Evolutionary conservation across 2,888 invertebrate genomes (phyloP).

Genomic region (Cosmopolites sordidus): DNA sequence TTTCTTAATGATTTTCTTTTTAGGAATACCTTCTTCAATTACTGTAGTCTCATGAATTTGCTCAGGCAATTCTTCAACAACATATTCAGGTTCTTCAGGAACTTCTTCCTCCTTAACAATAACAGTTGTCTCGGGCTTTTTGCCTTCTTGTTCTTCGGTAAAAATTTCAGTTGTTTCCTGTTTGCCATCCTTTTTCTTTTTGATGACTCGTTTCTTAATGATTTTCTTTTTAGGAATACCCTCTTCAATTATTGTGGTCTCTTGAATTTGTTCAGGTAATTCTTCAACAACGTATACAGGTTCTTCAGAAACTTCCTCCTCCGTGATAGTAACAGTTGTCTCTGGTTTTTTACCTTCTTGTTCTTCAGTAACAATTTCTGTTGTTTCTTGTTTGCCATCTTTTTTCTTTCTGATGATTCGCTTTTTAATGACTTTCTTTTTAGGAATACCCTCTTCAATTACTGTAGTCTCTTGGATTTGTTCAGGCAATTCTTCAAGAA

Average conservation of each 20-base stretch:
- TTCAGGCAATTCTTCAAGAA: conserved; percentile 36
- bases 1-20: conserved; percentile 39
- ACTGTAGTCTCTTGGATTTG: conserved; percentile 37
- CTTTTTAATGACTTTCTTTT: conserved; percentile 39
- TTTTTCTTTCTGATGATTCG: conserved; percentile 37
- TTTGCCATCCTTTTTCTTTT: conserved; percentile 44
- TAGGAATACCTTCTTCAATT: conserved; percentile 36
- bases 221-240: conserved; percentile 31
- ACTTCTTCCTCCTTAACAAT: conserved; percentile 35
- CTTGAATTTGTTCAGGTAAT: conserved; percentile 31
- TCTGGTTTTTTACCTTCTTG: conserved; percentile 37
- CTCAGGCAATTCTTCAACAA: conserved; percentile 36
- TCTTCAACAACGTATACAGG: conserved; percentile 24
- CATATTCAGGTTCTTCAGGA: conserved; percentile 35
- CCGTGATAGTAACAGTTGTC: conserved; percentile 41
- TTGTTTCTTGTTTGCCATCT: conserved; percentile 39
- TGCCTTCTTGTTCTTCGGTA: conserved; percentile 42
- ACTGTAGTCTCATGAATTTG: conserved; percentile 37
- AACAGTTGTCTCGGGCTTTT: conserved; percentile 43
- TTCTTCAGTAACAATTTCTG: conserved; percentile 44
- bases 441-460: conserved; percentile 36
- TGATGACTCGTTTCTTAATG: conserved; percentile 31
- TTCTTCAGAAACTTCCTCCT: conserved; percentile 36
- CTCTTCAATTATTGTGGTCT: conserved; percentile 17
- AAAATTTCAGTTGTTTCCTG: conserved; percentile 42